Conservation (phyloP, 2,113 vertebrate species). For the Zapornia atra region DNA sequence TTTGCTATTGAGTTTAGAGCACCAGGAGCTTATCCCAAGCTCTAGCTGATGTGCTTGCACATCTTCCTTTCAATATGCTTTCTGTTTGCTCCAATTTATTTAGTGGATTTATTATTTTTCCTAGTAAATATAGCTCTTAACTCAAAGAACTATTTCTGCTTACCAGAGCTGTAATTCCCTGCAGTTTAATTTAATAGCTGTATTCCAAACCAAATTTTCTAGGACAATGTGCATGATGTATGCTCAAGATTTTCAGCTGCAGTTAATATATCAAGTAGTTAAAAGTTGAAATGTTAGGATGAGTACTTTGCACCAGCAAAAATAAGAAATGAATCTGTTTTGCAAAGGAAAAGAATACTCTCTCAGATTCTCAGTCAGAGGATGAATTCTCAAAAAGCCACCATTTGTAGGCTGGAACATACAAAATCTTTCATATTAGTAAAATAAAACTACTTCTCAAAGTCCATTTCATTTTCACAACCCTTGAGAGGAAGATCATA, state of each 20-base stretch:
- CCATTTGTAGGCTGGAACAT: neutral
- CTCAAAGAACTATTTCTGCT: neutral
- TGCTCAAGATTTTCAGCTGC: neutral
- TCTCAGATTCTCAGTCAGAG: neutral
- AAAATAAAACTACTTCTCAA: neutral
- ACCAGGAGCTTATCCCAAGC: neutral
- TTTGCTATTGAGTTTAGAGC: neutral
- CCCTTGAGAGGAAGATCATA: conserved; percentile 16
- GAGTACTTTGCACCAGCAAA: neutral
- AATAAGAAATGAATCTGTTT: neutral
- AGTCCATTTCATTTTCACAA: conserved; percentile 27
- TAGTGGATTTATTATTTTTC: neutral
- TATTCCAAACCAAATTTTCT: conserved; percentile 15
- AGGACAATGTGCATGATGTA: neutral
- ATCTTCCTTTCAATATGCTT: neutral
- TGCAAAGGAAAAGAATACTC: neutral
- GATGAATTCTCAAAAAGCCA: neutral
- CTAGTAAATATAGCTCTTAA: neutral
- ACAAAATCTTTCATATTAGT: neutral
- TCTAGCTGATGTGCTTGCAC: neutral
- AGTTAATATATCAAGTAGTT: neutral
- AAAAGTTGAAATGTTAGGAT: neutral
- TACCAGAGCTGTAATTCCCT: neutral
- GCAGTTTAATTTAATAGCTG: neutral
- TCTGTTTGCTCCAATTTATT: neutral